Evolutionary conservation across 2,797 vertebrate species (phyloP).

Genomic region (Stomatorhinus walkeri): DNA sequence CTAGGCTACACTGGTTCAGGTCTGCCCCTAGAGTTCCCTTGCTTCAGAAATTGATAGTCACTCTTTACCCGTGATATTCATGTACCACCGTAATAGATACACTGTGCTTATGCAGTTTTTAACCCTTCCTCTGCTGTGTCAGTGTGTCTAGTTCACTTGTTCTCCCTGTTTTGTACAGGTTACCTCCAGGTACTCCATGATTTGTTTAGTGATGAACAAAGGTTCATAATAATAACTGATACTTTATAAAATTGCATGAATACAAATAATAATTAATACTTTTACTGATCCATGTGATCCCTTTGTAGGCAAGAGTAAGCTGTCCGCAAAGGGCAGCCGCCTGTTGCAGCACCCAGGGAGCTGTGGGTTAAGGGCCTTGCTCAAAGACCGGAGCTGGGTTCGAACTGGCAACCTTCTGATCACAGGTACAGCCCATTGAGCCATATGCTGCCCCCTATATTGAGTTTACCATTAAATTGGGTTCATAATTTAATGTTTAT

Average conservation of each 20-base stretch:
- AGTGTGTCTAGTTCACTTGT: neutral
- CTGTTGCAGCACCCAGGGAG: too few species aligned
- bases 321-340: neutral
- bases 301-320: neutral
- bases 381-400: neutral
- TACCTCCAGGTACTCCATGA: neutral
- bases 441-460: neutral
- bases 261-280: neutral
- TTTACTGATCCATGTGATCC: neutral
- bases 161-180: neutral
- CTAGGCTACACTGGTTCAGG: neutral
- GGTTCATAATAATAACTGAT: neutral
- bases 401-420: neutral
- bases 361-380: neutral
- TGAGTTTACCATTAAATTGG: neutral
- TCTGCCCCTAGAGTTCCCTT: neutral
- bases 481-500: neutral
- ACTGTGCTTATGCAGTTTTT: neutral
- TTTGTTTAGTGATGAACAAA: neutral
- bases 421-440: neutral
- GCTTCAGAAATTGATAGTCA: neutral
- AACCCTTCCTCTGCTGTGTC: neutral
- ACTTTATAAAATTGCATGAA: neutral
- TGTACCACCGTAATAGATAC: neutral
- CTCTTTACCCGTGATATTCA: neutral